Base-by-base conservation (phyloP, 2,797 vertebrate species). In the Ctenochaetus hawaiiensis region DNA sequence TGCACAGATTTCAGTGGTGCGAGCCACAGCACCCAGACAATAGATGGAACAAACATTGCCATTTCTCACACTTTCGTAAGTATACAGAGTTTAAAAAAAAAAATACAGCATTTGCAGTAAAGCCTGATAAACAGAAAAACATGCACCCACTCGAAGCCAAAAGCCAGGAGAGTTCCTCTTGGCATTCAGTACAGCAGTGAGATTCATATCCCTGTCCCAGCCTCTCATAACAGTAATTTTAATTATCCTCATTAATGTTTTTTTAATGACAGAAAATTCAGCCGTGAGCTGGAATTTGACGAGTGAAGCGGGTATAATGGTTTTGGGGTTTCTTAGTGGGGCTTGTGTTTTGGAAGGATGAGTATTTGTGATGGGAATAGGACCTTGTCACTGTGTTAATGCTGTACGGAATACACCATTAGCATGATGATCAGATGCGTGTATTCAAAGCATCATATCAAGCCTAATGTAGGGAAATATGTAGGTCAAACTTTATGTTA, bases 221-320 rank as follows among this genome's bases (percentile, higher is more conserved):
- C 61, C 30, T 78, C 76, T 85, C 63, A 79, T 89, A 78, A 54
- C 70, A 86, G 73, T 72, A 69, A 41, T 91, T 88, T 88, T 89
- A 89, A 90, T 92, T 75, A 80, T 89, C 79, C 73, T 89, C 83
- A 87, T 92, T 92, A 91, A 91, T 90, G 89, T 79, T 88, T 84
- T 89, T 89, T 87, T 89, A 91, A 92, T 86, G 83, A 75, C 61
- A 22, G 47, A 79, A 67, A 92, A 86, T 83, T 71, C 67, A 47
- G 80, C 83, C 53, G 56, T 75, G 64, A 82, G 89, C 78, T 44
- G 72, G 74, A 82, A 79, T 85, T 82, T 75, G 76, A 85, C 45
- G 48, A 84, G 72, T 72, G 75, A 86, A 86, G 85, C 81, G 65
- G 56, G 75, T 83, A 83, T 89, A 90, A 86, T 83, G 79, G 87